These are phyloP conservation scores for Heliangelus exortis DNA, from an alignment of 2,797 vertebrate species.

Conservation along the genomic window DNA sequence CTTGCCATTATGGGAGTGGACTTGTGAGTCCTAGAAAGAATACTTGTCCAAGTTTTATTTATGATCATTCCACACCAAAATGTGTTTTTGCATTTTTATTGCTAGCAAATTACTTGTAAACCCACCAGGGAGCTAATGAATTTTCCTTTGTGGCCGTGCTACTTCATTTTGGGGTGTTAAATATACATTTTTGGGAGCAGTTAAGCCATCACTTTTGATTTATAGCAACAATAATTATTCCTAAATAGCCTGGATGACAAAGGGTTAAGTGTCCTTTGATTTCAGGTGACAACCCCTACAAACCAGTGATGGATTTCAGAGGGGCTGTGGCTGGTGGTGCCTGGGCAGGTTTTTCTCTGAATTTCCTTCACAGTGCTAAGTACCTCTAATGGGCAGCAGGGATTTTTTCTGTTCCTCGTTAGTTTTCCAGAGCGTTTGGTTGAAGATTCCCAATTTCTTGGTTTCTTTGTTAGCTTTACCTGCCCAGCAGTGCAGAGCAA, in stretches of 20 bases:
- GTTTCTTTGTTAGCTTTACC: not conserved
- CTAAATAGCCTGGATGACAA: not conserved
- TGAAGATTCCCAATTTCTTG: not conserved
- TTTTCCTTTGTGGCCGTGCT: slow-evolving; percentile 7
- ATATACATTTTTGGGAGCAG: not conserved
- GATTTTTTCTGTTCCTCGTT: slow-evolving; percentile 21
- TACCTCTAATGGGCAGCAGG: not conserved
- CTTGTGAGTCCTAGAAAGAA: slow-evolving; percentile 30
- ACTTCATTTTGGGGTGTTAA: not conserved
- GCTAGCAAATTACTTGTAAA: slow-evolving; percentile 62
- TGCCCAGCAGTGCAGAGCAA: not conserved
- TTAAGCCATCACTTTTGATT: slow-evolving; percentile 41
- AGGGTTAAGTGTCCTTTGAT: not conserved
- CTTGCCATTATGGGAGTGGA: slow-evolving; percentile 27
- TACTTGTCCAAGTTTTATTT: slow-evolving; percentile 45
- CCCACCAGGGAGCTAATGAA: slow-evolving; percentile 49
- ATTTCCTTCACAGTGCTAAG: not conserved
- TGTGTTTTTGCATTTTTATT: slow-evolving; percentile 66
- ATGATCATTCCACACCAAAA: slow-evolving; percentile 46
- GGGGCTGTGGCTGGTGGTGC: not conserved
- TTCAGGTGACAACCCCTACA: not conserved
- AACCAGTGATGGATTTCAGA: not conserved
- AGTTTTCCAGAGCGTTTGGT: not conserved
- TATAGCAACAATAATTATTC: not conserved
- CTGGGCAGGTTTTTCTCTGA: not conserved